Percentiles rank a stretch among this genome's conserved stretches.
phyloP scores from a whole-genome alignment of 2,113 vertebrate species.

The Leucosticte australis region DNA sequence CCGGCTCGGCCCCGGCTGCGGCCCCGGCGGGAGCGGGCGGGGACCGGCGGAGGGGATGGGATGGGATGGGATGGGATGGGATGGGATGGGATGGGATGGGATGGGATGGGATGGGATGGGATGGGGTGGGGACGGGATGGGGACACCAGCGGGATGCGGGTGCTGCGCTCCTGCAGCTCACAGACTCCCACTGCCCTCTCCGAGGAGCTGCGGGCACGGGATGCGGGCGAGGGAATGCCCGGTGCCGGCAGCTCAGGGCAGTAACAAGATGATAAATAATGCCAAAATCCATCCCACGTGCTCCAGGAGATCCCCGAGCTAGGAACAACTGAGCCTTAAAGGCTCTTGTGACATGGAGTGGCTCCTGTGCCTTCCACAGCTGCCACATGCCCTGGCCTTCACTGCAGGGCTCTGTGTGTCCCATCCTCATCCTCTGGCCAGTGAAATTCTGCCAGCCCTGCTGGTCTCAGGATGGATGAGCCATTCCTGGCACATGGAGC shows the following conservation, averaged over 20 bases:
- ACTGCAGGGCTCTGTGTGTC: neutral
- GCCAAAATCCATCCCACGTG: neutral
- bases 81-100: too few relatives aligned
- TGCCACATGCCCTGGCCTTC: neutral
- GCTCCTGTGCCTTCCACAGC: neutral
- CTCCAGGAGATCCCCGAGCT: neutral
- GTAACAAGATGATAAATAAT: fast-evolving
- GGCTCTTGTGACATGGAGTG: neutral
- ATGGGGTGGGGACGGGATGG: neutral
- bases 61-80: neutral
- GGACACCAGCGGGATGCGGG: neutral
- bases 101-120: too few relatives aligned
- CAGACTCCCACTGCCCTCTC: neutral
- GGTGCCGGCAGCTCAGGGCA: neutral
- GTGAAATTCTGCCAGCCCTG: neutral
- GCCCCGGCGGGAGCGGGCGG: too few relatives aligned
- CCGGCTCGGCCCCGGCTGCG: too few relatives aligned
- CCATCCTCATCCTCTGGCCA: neutral
- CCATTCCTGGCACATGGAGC: neutral
- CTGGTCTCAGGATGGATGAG: neutral
- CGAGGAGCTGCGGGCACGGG: neutral
- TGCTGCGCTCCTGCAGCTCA: neutral
- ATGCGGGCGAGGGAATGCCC: neutral
- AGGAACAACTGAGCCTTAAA: neutral
- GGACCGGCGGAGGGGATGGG: too few relatives aligned